Conservation (phyloP, 2,113 vertebrate genomes). For the Melozone crissalis region DNA sequence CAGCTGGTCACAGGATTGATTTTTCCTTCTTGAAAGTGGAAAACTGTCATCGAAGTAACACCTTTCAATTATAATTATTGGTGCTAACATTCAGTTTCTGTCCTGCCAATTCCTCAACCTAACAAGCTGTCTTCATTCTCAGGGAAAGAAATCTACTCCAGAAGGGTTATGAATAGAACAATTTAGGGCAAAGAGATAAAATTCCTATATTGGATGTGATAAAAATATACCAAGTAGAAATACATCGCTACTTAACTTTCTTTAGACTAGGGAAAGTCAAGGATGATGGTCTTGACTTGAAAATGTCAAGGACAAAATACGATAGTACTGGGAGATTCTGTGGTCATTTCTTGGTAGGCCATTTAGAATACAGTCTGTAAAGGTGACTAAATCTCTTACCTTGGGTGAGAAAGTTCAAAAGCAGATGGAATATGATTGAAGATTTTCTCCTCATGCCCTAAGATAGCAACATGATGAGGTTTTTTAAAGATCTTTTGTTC, state of each 20-base stretch:
- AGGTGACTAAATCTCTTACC: neutral
- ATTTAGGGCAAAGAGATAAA: neutral
- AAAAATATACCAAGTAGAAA: neutral
- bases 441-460: neutral
- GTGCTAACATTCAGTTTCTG: slow-evolving; percentile 3
- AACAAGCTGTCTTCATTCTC: neutral
- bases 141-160: neutral
- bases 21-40: neutral
- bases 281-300: neutral
- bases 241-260: neutral
- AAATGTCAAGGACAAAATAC: neutral
- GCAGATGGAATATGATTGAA: neutral
- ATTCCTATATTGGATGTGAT: neutral
- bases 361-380: neutral
- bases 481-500: neutral
- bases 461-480: neutral
- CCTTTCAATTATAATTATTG: neutral
- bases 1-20: neutral
- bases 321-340: neutral
- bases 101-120: neutral
- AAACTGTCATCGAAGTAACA: neutral
- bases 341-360: neutral
- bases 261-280: neutral
- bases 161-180: neutral
- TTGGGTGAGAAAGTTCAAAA: neutral